Evolutionary conservation across 2,888 invertebrate genomes (phyloP), one percentile per base, ranked within the genome.

Genomic region (Agrenia bidenticulata): DNA sequence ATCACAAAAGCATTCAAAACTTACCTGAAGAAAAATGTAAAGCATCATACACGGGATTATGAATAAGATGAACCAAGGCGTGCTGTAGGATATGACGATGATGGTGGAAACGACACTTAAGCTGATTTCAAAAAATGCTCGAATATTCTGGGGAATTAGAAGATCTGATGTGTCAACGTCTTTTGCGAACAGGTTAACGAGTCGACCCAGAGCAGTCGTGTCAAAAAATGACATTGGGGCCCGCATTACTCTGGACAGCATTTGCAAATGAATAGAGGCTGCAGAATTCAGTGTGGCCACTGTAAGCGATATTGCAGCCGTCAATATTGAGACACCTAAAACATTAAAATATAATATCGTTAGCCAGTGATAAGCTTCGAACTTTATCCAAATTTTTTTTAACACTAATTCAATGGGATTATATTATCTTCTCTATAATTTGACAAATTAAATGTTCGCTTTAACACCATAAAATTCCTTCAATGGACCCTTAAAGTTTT

Each of bases 11-110:
- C 7, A 7, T 39, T 39, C 7, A 15, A 24, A 15, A 17, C 72
- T 73, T 76, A 80, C 80, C 78, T 81, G 93, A 73, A 92, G 89
- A 76, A 92, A 86, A 81, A 91, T 92, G 82, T 93, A 93, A 70
- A 93, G 77, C 59, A 88, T 74, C 42, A 88, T 89, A 77, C 95
- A 88, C 15, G 94, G 92, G 74, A 92, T 64, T 68, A 94, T 87
- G 65, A 93, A 87, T 58, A 85, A 83, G 78, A 90, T 78, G 81
- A 95, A 93, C 77, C 88, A 84, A 1, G 92, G 92, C 58, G 94
- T 94, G 73, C 93, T 90, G 50, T 50, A 9, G 15, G 15, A 45
- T 45, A n/a, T n/a, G n/a, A n/a, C n/a, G n/a, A n/a, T n/a, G 75
- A 94, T 80, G 23, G 92, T 94, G 9, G 73, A 59, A 1, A 68